phyloP scores from a whole-genome alignment of 2,888 invertebrate genomes.

The Masnerella sp. region DNA sequence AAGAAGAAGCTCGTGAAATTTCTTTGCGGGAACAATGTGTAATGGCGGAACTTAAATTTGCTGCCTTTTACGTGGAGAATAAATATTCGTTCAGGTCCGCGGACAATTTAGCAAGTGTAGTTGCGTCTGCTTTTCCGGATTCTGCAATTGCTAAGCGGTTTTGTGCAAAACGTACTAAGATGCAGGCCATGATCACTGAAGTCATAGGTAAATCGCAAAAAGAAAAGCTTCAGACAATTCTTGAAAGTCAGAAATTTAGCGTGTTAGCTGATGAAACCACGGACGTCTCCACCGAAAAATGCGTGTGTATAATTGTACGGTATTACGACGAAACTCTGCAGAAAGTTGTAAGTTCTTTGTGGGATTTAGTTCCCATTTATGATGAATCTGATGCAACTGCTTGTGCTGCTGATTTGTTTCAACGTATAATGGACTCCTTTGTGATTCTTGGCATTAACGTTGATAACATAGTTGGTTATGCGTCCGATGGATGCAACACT shows the following conservation, averaged over 20 bases:
- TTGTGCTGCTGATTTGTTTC: conserved; percentile 51
- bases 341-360: conserved; percentile 26
- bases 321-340: conserved; percentile 34
- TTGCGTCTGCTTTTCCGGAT: conserved; percentile 2
- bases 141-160: conserved; percentile 1
- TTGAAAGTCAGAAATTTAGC: conserved; percentile 11
- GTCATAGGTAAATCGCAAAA: neutral
- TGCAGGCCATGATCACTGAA: neutral
- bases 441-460: conserved; percentile 38
- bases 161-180: conserved; percentile 1
- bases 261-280: neutral
- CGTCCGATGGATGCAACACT: conserved; percentile 61
- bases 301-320: conserved; percentile 38
- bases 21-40: neutral
- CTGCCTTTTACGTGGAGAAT: conserved; percentile 7
- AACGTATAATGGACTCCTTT: conserved; percentile 47
- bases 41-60: conserved; percentile 1
- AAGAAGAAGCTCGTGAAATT: neutral
- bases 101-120: neutral
- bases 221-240: neutral
- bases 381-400: conserved; percentile 1
- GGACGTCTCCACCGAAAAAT: conserved; percentile 12
- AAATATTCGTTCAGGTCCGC: conserved; percentile 4
- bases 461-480: conserved; percentile 68
- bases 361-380: conserved; percentile 39